Evolutionary conservation across 2,113 vertebrate genomes (phyloP).

Genomic region (Chionis minor): DNA sequence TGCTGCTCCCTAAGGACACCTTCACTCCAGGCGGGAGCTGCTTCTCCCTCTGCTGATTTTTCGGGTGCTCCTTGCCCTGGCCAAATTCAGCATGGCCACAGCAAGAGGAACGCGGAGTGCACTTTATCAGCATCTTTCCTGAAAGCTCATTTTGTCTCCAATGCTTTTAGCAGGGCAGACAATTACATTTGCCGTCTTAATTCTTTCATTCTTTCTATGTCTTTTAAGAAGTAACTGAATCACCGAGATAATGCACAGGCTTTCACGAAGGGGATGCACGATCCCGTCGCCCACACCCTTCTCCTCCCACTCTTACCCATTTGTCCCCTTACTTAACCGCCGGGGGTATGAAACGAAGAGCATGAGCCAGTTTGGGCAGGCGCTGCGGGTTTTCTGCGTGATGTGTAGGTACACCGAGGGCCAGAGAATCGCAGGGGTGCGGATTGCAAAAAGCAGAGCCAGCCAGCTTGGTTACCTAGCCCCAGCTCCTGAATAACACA

Average conservation of each 20-base stretch:
- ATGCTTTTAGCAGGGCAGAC: slow-evolving; percentile 19
- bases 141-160: slow-evolving; percentile 9
- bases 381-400: fast-evolving
- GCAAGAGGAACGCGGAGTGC: background rate
- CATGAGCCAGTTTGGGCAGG: background rate
- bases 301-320: background rate
- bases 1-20: background rate
- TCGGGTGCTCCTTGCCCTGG: background rate
- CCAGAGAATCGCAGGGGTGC: background rate
- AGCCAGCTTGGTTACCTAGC: background rate
- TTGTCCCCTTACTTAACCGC: background rate
- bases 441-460: background rate
- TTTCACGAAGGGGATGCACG: background rate
- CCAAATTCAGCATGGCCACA: background rate
- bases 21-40: background rate
- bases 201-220: slow-evolving; percentile 20
- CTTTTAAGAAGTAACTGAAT: slow-evolving; percentile 38
- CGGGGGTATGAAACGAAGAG: background rate
- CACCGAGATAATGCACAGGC: background rate
- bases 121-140: background rate
- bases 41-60: background rate
- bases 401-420: background rate
- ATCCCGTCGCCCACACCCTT: background rate
- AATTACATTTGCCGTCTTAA: slow-evolving; percentile 33
- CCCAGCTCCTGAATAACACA: background rate